These are phyloP conservation scores for Nephrotoma guestfalica DNA, from an alignment of 2,888 invertebrate genomes.

Conservation along the genomic window DNA sequence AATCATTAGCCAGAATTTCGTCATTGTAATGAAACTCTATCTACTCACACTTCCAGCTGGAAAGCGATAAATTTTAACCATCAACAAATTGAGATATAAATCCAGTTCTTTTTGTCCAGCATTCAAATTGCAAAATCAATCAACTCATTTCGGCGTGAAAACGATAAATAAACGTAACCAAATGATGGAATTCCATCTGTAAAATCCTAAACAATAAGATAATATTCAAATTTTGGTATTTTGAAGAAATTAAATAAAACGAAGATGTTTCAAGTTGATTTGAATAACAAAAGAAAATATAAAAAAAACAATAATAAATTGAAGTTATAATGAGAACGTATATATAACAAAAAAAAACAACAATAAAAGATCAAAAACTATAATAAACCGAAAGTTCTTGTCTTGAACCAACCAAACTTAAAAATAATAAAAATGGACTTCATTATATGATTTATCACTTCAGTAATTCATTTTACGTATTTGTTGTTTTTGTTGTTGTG, in stretches of 20 bases:
- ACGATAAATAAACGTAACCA: not conserved
- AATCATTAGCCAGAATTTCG: too few relatives aligned
- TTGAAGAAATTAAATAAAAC: not conserved
- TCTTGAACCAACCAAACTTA: not conserved
- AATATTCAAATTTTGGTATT: not conserved
- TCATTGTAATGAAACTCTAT: too few relatives aligned
- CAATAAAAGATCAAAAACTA: not conserved
- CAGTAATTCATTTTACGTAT: not conserved
- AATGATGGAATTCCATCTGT: not conserved
- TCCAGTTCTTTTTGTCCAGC: not conserved
- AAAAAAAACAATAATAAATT: not conserved
- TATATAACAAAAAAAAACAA: not conserved
- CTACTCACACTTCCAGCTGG: not conserved
- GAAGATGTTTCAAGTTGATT: not conserved
- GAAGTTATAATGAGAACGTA: not conserved
- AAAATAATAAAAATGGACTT: not conserved
- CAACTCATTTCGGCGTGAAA: not conserved
- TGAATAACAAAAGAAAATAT: not conserved
- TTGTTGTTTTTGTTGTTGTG: not conserved
- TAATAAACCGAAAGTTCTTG: not conserved
- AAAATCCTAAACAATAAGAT: not conserved
- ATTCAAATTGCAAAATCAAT: not conserved
- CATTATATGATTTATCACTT: not conserved
- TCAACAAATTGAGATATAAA: not conserved
- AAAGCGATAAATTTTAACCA: not conserved